Base-by-base conservation (phyloP, 2,888 invertebrate species). In the Brachyopa scutellaris region DNA sequence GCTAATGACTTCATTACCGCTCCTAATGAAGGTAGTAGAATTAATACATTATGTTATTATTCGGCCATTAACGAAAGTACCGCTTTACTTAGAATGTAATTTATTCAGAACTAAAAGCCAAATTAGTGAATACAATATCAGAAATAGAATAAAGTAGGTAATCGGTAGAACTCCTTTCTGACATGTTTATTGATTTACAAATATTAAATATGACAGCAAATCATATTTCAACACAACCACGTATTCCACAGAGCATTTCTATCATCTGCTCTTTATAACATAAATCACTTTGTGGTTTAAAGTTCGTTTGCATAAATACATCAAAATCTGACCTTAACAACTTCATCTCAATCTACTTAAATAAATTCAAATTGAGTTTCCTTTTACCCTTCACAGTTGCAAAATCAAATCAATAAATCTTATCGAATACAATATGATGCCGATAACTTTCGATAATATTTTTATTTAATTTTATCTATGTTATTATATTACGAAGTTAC, bases 391-490 rank as follows among this genome's bases (percentile, higher is more conserved):
- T n/a, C n/a, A n/a, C n/a, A n/a, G 17, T 11, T 4, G 9, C 23
- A 26, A 57, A 57, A 15, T 40, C 38, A 17, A 57, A 15, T 57
- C 57, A 26, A 53, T 53, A 53, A 53, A 53, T 53, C 33, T 19
- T 4, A 3, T 7, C 40, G 2, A n/a, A 29, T 23, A 26, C 36
- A 15, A 21, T 38, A n/a, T 26, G 2, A 13, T 15, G 6, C 40
- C 38, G 57, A 17, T 40, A 40, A 57, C 40, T 40, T 57, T n/a
- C 26, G 40, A 57, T 40, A 57, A 57, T 57, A 57, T 57, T 57
- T 57, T 17, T 40, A 17, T 40, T 29, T 57, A 57, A 57, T 57
- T 57, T 17, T 26, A 26, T 29, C 26, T n/a, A 17, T 57, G 57
- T 17, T 23, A 7, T 13, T 13, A n/a, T n/a, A n/a, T n/a, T n/a